phyloP scores from a whole-genome alignment of 2,888 invertebrate species.

The Leptopilina drosophilae region DNA sequence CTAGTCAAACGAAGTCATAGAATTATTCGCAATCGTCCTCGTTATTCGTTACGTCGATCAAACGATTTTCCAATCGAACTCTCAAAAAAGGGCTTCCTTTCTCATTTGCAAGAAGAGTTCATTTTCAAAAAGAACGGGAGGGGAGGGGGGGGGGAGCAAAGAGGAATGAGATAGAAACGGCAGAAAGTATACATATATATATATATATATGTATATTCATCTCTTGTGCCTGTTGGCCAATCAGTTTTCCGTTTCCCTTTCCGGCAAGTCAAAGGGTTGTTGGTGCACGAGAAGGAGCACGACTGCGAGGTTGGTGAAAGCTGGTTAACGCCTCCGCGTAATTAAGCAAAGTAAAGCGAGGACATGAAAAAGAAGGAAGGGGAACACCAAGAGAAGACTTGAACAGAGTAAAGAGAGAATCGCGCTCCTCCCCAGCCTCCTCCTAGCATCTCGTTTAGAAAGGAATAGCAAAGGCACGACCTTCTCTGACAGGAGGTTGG shows the following conservation, averaged over 20 bases:
- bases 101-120: slow-evolving; percentile 40
- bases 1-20: slow-evolving; percentile 42
- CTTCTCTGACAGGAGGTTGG: slow-evolving; percentile 46
- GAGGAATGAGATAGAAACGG: slow-evolving; percentile 19
- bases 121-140: slow-evolving; percentile 19
- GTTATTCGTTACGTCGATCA: slow-evolving; percentile 39
- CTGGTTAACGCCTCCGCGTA: slow-evolving; percentile 75
- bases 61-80: slow-evolving; percentile 41
- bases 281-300: slow-evolving; percentile 51
- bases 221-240: slow-evolving; percentile 61
- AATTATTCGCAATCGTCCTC: slow-evolving; percentile 35
- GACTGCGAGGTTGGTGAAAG: slow-evolving; percentile 63
- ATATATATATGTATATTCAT: neutral
- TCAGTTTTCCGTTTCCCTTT: slow-evolving; percentile 60
- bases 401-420: slow-evolving; percentile 51
- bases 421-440: slow-evolving; percentile 67
- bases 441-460: slow-evolving; percentile 57
- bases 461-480: slow-evolving; percentile 51
- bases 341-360: slow-evolving; percentile 73
- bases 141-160: neutral
- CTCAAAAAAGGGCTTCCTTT: slow-evolving; percentile 16
- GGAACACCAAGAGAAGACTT: slow-evolving; percentile 46
- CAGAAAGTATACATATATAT: neutral
- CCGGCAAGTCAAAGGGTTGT: slow-evolving; percentile 69
- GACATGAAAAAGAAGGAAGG: slow-evolving; percentile 52